A percentile compares a stretch with the other conserved stretches of the same genome.
Evolutionary conservation across 2,797 vertebrate species (phyloP).

Genomic region (Sebastes taczanowskii): DNA sequence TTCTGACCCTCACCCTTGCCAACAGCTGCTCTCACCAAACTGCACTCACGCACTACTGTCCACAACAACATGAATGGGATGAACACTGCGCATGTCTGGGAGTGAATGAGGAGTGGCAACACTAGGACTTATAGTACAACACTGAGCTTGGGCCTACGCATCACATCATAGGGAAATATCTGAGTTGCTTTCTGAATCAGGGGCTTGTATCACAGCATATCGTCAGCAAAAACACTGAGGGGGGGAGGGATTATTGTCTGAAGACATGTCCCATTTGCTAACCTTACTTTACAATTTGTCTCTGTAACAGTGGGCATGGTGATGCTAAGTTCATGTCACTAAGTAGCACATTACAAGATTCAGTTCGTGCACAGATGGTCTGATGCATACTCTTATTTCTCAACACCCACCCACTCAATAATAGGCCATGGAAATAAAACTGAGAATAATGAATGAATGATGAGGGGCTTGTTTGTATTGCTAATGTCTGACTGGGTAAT

Average conservation of each 20-base stretch:
- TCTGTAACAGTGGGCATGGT: neutral
- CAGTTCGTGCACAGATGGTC: neutral
- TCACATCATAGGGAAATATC: slow-evolving; percentile 10
- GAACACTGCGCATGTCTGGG: neutral
- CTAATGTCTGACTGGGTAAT: slow-evolving; percentile 5
- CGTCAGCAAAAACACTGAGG: neutral
- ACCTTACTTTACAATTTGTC: neutral
- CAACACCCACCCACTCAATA: neutral
- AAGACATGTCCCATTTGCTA: neutral
- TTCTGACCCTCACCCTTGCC: slow-evolving; percentile 31
- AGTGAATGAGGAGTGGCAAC: slow-evolving; percentile 11
- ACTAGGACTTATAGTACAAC: neutral
- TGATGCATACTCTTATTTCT: no score
- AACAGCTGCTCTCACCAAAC: slow-evolving; percentile 58
- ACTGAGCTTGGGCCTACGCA: neutral
- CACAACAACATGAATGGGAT: slow-evolving; percentile 29
- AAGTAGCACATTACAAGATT: neutral
- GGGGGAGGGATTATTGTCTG: neutral
- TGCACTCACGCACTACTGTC: slow-evolving; percentile 1
- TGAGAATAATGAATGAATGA: neutral
- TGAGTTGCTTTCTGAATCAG: slow-evolving; percentile 17
- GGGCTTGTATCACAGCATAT: neutral
- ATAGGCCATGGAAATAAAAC: neutral
- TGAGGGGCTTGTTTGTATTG: neutral
- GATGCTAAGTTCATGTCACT: neutral